A percentile compares a stretch with the other conserved stretches of the same genome.
Conservation (phyloP, 2,113 vertebrate species). For the Brachypteracias leptosomus region DNA sequence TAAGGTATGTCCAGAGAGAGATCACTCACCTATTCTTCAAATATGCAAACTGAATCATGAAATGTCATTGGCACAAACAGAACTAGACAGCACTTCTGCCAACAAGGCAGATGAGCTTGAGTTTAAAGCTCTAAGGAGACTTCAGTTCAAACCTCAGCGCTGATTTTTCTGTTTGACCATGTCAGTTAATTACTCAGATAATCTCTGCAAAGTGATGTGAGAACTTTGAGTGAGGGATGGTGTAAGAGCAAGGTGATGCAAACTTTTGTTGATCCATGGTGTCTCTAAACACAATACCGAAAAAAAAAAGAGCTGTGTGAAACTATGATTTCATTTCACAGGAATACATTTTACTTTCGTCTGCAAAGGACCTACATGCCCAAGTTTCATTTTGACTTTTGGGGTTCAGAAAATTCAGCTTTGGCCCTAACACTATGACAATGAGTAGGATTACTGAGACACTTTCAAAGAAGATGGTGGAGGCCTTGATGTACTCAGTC, state of each 20-base stretch:
- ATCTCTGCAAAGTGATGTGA: not conserved
- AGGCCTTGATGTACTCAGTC: not conserved
- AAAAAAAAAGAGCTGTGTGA: not conserved
- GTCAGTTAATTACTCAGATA: not conserved
- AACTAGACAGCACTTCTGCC: not conserved
- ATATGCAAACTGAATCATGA: constrained; percentile 39
- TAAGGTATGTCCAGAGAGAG: constrained; percentile 58
- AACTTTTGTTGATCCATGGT: not conserved
- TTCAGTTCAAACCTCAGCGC: not conserved
- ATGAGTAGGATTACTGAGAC: not conserved
- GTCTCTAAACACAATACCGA: not conserved
- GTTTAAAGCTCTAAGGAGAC: not conserved
- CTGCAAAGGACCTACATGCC: not conserved
- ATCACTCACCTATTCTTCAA: constrained; percentile 50
- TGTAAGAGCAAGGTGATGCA: not conserved
- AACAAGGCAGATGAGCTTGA: not conserved
- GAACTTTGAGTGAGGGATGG: not conserved
- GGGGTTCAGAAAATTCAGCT: not conserved
- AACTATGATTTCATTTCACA: not conserved
- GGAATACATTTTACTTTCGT: not conserved
- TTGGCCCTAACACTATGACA: not conserved
- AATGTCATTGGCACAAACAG: constrained; percentile 27
- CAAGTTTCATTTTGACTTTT: not conserved
- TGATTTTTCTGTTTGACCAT: constrained; percentile 10
- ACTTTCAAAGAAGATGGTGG: not conserved